Percentiles rank a stretch among this genome's conserved stretches.
Conservation (phyloP, 2,113 vertebrate genomes). For the Ptychochromis oligacanthus region DNA sequence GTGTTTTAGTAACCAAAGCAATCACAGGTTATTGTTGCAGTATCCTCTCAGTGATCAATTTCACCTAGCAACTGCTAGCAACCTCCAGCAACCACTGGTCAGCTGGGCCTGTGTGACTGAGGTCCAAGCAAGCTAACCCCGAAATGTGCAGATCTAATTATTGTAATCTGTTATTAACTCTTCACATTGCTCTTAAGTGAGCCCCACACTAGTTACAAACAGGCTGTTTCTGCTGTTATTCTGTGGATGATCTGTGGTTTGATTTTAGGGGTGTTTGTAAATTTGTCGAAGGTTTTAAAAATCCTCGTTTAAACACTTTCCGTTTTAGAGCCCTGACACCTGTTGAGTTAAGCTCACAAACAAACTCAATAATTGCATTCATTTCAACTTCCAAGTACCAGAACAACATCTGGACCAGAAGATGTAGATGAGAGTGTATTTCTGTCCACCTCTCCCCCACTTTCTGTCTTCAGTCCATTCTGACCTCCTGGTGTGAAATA, state of each 20-base stretch:
- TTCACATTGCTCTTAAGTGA: too few species aligned
- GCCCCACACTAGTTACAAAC: not conserved
- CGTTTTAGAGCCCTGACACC: not conserved
- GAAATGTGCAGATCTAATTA: too few species aligned
- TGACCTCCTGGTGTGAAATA: conserved; percentile 68
- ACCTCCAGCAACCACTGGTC: rapidly evolving
- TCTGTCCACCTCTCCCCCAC: not conserved
- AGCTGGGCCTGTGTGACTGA: too few species aligned
- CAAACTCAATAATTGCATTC: not conserved
- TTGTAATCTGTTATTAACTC: too few species aligned
- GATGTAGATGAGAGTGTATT: conserved; percentile 9
- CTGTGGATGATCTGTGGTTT: too few species aligned
- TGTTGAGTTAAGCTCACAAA: not conserved
- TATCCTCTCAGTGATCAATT: not conserved
- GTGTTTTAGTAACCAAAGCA: not conserved
- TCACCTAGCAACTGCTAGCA: not conserved
- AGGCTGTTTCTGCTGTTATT: not conserved
- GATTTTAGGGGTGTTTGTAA: not conserved
- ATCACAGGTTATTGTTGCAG: not conserved
- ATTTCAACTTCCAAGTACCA: not conserved
- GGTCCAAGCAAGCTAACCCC: too few species aligned
- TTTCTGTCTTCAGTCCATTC: conserved; percentile 3
- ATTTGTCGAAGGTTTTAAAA: rapidly evolving
- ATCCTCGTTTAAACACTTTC: not conserved
- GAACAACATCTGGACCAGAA: not conserved